Conservation (phyloP, 2,888 invertebrate species). For the Ormyrus nitidulus region DNA sequence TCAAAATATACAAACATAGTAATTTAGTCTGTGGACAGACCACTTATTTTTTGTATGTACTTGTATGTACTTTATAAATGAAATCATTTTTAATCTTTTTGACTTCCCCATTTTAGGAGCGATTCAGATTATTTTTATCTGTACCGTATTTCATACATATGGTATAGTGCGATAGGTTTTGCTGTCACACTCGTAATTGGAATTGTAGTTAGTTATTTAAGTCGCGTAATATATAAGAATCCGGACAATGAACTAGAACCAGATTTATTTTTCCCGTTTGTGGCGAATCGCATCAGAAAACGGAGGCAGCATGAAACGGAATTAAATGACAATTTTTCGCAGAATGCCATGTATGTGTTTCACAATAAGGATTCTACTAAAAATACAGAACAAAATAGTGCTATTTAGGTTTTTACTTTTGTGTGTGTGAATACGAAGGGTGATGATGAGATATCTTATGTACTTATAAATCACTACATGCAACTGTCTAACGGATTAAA, state of each 20-base stretch:
- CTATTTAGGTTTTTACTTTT: slow-evolving; percentile 21
- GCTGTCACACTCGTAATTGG: slow-evolving; percentile 84
- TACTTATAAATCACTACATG: too few species aligned
- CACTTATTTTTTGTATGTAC: neutral
- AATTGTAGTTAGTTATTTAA: slow-evolving; percentile 76
- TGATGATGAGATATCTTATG: too few species aligned
- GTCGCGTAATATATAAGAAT: slow-evolving; percentile 34
- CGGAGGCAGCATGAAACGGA: slow-evolving; percentile 41
- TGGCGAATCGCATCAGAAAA: slow-evolving; percentile 63
- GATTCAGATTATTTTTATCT: slow-evolving; percentile 59
- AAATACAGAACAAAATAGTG: slow-evolving; percentile 19
- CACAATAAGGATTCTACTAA: slow-evolving; percentile 24
- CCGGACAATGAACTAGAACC: slow-evolving; percentile 59
- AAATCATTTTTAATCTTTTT: too few species aligned
- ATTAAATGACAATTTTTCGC: slow-evolving; percentile 6
- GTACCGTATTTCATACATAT: slow-evolving; percentile 81
- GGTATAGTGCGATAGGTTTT: slow-evolving; percentile 90
- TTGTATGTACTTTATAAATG: neutral
- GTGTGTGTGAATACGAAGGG: neutral
- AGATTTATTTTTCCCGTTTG: slow-evolving; percentile 68
- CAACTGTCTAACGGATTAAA: too few species aligned
- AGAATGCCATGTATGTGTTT: slow-evolving; percentile 42
- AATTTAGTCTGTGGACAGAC: too few species aligned
- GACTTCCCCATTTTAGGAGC: slow-evolving; percentile 11
- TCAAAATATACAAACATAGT: too few species aligned